Base-by-base conservation (phyloP, 2,797 vertebrate genomes). In the Siniperca undulata region DNA sequence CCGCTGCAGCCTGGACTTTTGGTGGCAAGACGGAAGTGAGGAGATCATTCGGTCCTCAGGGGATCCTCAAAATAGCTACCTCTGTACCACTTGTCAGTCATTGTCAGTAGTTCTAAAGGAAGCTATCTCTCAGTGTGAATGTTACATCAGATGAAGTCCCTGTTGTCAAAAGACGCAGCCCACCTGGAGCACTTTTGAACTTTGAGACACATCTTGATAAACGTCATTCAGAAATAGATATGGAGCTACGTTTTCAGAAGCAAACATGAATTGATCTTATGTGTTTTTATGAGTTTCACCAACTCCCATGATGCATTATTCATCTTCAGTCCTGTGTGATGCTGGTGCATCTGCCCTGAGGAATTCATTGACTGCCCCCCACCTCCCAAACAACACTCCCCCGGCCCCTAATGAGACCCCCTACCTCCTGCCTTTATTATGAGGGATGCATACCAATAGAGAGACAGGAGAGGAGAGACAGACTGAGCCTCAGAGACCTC, bases 341-440 rank as follows among this genome's bases (percentile, higher is more conserved):
- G 82, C 80, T 79, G 75, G 77, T 92, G 91, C 86, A 92, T 93
- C 88, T 93, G 91, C 90, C 88, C 82, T 14, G 42, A 89, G 89
- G 85, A 93, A 92, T 91, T 89, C 87, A 83, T 74, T 38, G 60
- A 68, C 71, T 55, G 17, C 44, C 22, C 72, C 78, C 71, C 77
- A 5, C 66, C 52, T 46, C 13, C 60, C 72, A 78, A 91, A 90
- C 92, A 92, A 82, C 82, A 81, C 87, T 74, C 71, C 74, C 68
- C 75, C 52, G 42, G 86, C 88, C 89, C 85, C 89, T 94, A 94
- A 95, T 95, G 93, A 95, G 92, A 94, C 94, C 93, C 94, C 93
- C 92, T 89, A 72, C 94, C 90, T 90, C 77, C 81, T 83, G 77
- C 59, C 75, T 90, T 92, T 88, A 92, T 95, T 95, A 91, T 95